Evolutionary conservation across 2,797 vertebrate genomes (phyloP).

Genomic region (Cercopithecus diana): DNA sequence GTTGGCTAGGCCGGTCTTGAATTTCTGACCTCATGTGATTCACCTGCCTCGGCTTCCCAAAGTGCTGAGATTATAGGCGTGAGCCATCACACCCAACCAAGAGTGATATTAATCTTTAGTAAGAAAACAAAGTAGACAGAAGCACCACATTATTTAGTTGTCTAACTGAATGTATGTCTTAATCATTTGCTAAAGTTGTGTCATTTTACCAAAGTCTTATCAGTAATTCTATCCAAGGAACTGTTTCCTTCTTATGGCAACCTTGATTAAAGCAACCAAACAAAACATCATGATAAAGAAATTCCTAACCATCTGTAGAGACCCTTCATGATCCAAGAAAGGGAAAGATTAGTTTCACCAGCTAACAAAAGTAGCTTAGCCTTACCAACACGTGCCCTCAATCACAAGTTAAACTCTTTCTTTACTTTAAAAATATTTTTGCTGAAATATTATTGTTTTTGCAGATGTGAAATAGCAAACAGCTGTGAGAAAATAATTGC

Average conservation of each 20-base stretch:
- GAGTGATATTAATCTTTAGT: not conserved
- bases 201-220: not conserved
- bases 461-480: not conserved
- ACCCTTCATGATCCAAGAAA: not conserved
- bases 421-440: conserved; percentile 34
- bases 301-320: not conserved
- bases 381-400: not conserved
- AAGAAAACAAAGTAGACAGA: not conserved
- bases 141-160: not conserved
- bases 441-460: conserved; percentile 18
- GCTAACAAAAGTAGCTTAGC: not conserved
- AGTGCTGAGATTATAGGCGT: not conserved
- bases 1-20: not conserved
- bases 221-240: not conserved
- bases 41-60: not conserved
- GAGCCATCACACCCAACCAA: not conserved
- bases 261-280: conserved; percentile 22
- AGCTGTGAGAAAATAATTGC: conserved; percentile 20
- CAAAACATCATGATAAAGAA: not conserved
- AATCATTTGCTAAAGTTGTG: not conserved
- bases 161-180: not conserved
- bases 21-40: not conserved
- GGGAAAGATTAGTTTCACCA: not conserved
- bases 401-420: conserved; percentile 17
- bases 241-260: not conserved